Base-by-base conservation (phyloP, 2,797 vertebrate species). In the Pempheris klunzingeri region DNA sequence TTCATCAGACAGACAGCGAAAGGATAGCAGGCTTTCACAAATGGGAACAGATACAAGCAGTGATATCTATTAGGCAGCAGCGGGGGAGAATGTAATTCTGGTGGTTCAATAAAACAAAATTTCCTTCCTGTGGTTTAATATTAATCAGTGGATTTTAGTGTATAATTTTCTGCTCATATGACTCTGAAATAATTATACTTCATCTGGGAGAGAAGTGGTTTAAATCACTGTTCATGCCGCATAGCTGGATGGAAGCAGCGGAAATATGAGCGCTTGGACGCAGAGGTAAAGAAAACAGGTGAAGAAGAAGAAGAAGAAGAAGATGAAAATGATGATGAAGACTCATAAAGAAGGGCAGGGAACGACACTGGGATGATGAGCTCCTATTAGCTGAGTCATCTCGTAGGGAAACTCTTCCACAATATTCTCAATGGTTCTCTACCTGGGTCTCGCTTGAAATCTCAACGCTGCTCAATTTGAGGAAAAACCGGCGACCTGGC, bases 241-340 rank as follows among this genome's bases (percentile, higher is more conserved):
- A 41, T 46, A 38, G 62, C 53, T 76, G 60, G 41, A 26, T 0
- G 54, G 30, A 39, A 10, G 66, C 67, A 38, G 57, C 55, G 77
- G 47, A 34, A 52, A 50, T 28, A 28, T 32, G 34, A 84, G 18
- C 28, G 0, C 32, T 49, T 13, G 20, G 65, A 81, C 49, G 53
- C 70, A 47, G 73, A 68, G 34, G 38, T 36, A 14, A 75, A 75
- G 66, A 54, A 49, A 73, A 30, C 15, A 2, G 32, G 14, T 26
- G 46, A 73, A 54, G 60, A 66, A 63, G 34, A 59, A 39, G 49
- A 57, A 58, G 65, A 72, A 47, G 17, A 54, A 55, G 62, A 52
- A n/a, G n/a, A 73, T 58, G 60, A 66, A 63, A 39, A 59, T 39
- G 49, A 57, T 61, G 65, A 72, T 52, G 17, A 54, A 55, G 62